Evolutionary conservation across 2,888 invertebrate species (phyloP).

Genomic region (Exephanes ischioxanthus): DNA sequence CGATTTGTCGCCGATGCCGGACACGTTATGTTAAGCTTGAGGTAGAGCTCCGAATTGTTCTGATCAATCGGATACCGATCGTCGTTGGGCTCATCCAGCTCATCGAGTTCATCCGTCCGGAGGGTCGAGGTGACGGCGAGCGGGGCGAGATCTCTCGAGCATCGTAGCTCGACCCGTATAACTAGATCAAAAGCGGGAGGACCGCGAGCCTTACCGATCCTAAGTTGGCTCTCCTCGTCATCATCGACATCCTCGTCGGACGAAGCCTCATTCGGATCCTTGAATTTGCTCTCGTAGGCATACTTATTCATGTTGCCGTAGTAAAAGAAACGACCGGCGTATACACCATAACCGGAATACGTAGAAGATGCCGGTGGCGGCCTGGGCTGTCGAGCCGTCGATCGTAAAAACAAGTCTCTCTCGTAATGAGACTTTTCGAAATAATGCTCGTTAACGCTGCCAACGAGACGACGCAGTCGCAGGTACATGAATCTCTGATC

Average conservation of each 20-base stretch:
- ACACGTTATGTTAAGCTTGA: slow-evolving; percentile 78
- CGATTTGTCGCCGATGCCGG: slow-evolving; percentile 78
- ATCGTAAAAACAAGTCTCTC: slow-evolving; percentile 72
- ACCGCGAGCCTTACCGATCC: slow-evolving; percentile 2
- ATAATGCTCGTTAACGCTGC: slow-evolving; percentile 80
- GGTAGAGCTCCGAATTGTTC: slow-evolving; percentile 75
- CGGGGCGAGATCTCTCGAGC: slow-evolving; percentile 82
- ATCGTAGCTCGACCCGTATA: slow-evolving; percentile 79
- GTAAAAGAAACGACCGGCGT: slow-evolving; percentile 81
- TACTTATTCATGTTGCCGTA: slow-evolving; percentile 83
- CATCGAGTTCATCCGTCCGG: slow-evolving; percentile 77
- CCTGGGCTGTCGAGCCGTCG: slow-evolving; percentile 56
- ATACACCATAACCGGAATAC: slow-evolving; percentile 83
- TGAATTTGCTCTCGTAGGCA: slow-evolving; percentile 80
- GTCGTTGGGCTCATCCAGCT: slow-evolving; percentile 69
- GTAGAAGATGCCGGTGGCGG: slow-evolving; percentile 78
- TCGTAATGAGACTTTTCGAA: slow-evolving; percentile 78
- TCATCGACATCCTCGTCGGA: slow-evolving; percentile 56
- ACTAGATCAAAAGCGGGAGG: slow-evolving; percentile 76
- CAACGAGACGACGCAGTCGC: slow-evolving; percentile 80
- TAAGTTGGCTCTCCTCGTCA: slow-evolving; percentile 34
- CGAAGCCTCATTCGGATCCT: slow-evolving; percentile 31
- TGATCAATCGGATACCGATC: slow-evolving; percentile 22
- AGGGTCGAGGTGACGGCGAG: slow-evolving; percentile 75
- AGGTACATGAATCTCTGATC: slow-evolving; percentile 83